Evolutionary conservation across 2,888 invertebrate species (phyloP), one percentile per base, ranked within the genome.

Genomic region (Dryocosmus kuriphilus): DNA sequence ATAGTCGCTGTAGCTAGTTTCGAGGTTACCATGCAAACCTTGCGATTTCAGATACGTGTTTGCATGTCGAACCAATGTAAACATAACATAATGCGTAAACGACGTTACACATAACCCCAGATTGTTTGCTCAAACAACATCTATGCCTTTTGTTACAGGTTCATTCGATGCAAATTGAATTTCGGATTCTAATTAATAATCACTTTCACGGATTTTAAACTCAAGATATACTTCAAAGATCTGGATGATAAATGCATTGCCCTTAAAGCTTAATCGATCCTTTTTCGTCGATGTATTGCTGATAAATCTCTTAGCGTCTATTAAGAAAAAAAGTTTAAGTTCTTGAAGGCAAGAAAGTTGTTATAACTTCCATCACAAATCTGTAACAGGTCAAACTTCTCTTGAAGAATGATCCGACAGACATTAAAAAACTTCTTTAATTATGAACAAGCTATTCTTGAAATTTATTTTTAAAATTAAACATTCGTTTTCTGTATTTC

Each of bases 381-480:
- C 35, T 62, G 30, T 35, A 32, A 62, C n/a, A 9, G 30, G 32
- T 62, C n/a, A n/a, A 62, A n/a, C 30, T 32, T n/a, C 32, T n/a
- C 1, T 19, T 30, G 1, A 62, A 32, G 62, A 62, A 62, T n/a
- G 3, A 32, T 30, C 30, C 30, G 62, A 62, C 62, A 35, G 16
- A n/a, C 35, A 62, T 32, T 62, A 62, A 30, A 32, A 62, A 30
- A 62, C 62, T 62, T 62, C 9, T 62, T 62, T 9, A 62, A 62
- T n/a, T 62, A 19, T n/a, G 30, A 62, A 32, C 30, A 62, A 7
- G 32, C 11, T 32, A 32, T 62, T 2, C 14, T 35, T 19, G 19
- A 35, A 62, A 32, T 62, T 30, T 1, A 9, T 62, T 32, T 9
- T 32, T 9, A 0, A 3, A 22, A 24, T 57, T 57, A 57, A 24